Evolutionary conservation across 2,888 invertebrate species (phyloP).

Genomic region (Halictus quadricinctus): DNA sequence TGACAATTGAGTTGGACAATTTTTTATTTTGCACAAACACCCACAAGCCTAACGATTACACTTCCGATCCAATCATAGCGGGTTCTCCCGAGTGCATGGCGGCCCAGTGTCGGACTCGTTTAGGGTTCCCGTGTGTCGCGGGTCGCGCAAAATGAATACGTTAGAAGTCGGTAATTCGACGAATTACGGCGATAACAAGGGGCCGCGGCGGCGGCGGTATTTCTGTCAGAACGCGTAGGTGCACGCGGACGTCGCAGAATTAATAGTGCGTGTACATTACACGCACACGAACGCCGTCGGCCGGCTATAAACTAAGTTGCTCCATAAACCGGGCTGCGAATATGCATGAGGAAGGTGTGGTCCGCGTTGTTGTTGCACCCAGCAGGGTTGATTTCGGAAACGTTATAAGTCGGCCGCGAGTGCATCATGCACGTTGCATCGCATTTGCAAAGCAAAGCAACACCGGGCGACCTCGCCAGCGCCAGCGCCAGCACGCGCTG

Average conservation of each 20-base stretch:
- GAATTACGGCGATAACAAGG: constrained; percentile 46
- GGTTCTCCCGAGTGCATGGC: background rate
- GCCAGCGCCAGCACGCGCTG: background rate
- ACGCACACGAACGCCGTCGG: constrained; percentile 49
- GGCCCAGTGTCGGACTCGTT: background rate
- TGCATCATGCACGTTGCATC: constrained; percentile 68
- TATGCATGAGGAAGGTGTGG: constrained; percentile 80
- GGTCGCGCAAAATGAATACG: constrained; percentile 21
- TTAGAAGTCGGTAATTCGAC: constrained; percentile 45
- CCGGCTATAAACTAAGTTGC: constrained; percentile 70
- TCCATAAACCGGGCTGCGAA: constrained; percentile 73
- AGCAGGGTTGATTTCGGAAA: constrained; percentile 75
- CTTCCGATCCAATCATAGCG: no score
- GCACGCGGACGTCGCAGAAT: constrained; percentile 63
- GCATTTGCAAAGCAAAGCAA: constrained; percentile 78
- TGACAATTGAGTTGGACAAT: no score
- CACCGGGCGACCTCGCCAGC: constrained; percentile 13
- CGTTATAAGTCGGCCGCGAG: constrained; percentile 75
- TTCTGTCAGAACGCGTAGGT: constrained; percentile 43
- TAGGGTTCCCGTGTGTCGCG: background rate
- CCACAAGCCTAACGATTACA: background rate
- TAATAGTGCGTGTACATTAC: constrained; percentile 72
- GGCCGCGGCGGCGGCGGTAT: constrained; percentile 23
- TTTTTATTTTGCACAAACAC: no score
- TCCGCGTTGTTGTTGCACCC: constrained; percentile 65